Percentiles rank a stretch among this genome's conserved stretches.
Evolutionary conservation across 1,140 invertebrate genomes (phyloP).

Genomic region (Mactra quadrangularis): DNA sequence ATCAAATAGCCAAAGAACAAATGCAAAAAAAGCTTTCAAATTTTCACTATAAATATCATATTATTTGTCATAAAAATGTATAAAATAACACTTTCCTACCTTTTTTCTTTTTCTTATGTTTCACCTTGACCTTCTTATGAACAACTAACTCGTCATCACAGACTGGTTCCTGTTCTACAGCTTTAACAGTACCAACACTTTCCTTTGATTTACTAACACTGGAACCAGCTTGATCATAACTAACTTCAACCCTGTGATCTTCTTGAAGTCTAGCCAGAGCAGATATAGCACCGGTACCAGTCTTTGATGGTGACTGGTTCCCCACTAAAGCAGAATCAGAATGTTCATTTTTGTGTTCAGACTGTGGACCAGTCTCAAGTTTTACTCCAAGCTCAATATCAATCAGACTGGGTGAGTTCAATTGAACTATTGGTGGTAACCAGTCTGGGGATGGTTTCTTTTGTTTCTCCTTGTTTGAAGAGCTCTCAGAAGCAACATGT

Average conservation of each 20-base stretch:
- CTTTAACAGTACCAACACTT: neutral
- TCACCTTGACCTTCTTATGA: slow-evolving; percentile 83
- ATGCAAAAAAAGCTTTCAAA: no score
- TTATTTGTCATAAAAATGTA: no score
- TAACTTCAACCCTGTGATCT: slow-evolving; percentile 5
- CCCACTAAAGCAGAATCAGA: neutral
- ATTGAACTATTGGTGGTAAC: slow-evolving; percentile 64
- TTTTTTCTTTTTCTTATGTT: slow-evolving; percentile 81
- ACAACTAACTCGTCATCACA: slow-evolving; percentile 85
- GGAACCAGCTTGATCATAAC: slow-evolving; percentile 11
- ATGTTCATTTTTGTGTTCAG: neutral
- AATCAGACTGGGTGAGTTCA: slow-evolving; percentile 72
- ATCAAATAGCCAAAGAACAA: no score
- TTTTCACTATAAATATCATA: no score
- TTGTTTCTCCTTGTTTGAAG: neutral
- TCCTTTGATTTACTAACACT: slow-evolving; percentile 4
- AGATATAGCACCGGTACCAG: slow-evolving; percentile 40
- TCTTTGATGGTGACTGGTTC: slow-evolving; percentile 3
- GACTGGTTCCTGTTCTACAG: neutral
- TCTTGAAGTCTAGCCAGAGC: slow-evolving; percentile 12
- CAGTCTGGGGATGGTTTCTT: slow-evolving; percentile 3
- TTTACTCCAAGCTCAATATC: slow-evolving; percentile 62
- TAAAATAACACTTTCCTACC: slow-evolving; percentile 29
- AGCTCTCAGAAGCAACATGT: neutral
- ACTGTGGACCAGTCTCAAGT: neutral